Base-by-base conservation (phyloP, 2,113 vertebrate species). In the Alouatta palliata region DNA sequence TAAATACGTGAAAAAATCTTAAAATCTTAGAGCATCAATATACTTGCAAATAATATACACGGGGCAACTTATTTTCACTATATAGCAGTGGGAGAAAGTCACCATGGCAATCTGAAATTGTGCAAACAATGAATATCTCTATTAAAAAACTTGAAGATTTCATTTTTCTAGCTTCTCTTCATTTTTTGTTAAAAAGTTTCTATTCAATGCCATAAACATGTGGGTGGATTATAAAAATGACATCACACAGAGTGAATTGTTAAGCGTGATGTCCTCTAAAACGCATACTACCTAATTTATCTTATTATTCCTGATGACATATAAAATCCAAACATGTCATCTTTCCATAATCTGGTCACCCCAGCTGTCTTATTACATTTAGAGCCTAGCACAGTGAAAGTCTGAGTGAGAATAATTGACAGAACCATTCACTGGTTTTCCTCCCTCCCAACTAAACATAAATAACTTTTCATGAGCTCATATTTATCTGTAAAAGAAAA, bases 391-490 rank as follows among this genome's bases (percentile, higher is more conserved):
- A 56, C 61, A 37, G 73, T 61, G 79, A 79, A 73, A 80, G 23
- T 92, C 32, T 94, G 88, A 92, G 4, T 70, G 56, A 86, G 58
- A 19, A 71, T 45, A 70, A 68, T 30, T 95, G 87, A 76, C 85
- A 81, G 49, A 54, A 87, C 77, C 90, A 43, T 71, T 32, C 13
- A 71, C 6, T 70, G 61, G 81, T 13, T 92, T 64, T 70, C 37
- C 14, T 5, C 40, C 61, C 58, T 52, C 43, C 25, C 87, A 88
- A 87, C 49, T 93, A 97, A 92, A 77, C 61, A 95, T 87, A 96
- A 86, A 90, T 86, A 90, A 97, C 52, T 82, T 45, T 95, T 97
- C 32, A 4, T 37, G 91, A 88, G 5, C 82, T 95, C 91, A 97
- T 56, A 97, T 82, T 85, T 58, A 35, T 96, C 64, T 95, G 43